These are phyloP conservation scores for Idaea straminata DNA, from an alignment of 2,888 invertebrate species.

Conservation along the genomic window DNA sequence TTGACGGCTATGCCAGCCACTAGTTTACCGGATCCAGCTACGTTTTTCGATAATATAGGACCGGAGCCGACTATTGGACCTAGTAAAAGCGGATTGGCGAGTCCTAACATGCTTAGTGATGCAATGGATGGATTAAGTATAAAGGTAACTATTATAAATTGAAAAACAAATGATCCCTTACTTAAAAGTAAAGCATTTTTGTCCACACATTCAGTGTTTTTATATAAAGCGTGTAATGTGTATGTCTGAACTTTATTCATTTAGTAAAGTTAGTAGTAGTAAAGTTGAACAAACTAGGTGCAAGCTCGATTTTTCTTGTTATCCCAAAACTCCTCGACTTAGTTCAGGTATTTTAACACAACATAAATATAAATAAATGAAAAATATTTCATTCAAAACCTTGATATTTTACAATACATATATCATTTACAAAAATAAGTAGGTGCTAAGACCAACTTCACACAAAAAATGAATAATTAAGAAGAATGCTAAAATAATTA, in stretches of 20 bases:
- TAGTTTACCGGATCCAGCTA: conserved; percentile 71
- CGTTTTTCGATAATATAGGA: conserved; percentile 74
- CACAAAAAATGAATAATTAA: too few species aligned
- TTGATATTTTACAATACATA: background rate
- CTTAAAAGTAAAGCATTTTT: background rate
- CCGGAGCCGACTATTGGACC: conserved; percentile 60
- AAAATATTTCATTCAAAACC: background rate
- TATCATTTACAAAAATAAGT: too few species aligned
- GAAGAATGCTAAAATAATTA: too few species aligned
- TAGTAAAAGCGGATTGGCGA: conserved; percentile 45
- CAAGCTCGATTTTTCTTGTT: background rate
- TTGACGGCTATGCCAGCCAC: conserved; percentile 59
- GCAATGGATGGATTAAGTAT: conserved; percentile 64
- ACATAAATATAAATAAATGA: background rate
- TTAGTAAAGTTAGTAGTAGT: background rate
- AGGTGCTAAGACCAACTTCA: too few species aligned
- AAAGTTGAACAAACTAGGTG: background rate
- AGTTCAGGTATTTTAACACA: background rate
- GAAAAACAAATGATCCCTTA: background rate
- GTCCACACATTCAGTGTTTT: too few species aligned
- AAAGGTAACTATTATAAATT: conserved; percentile 44
- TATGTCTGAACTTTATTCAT: background rate
- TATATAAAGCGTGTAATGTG: too few species aligned
- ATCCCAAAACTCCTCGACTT: too few species aligned
- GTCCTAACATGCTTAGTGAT: conserved; percentile 51